Evolutionary conservation across 1,140 invertebrate genomes (phyloP), one percentile per base, ranked within the genome.

Genomic region (Antheraea mylitta): DNA sequence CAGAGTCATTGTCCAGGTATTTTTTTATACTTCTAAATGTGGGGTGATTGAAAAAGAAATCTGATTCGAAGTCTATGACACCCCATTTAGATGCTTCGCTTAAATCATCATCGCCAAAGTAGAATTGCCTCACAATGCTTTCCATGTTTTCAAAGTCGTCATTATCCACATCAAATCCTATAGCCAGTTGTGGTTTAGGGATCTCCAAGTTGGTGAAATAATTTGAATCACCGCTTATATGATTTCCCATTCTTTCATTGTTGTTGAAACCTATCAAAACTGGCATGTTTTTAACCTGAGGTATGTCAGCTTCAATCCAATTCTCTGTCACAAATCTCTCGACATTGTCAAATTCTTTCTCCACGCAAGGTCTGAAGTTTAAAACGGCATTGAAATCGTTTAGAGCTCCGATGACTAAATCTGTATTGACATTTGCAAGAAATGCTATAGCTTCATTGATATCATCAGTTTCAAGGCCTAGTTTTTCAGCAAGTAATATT

Each of bases 21-120:
- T 68, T 73, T 1, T 63, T 37, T 6, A 81, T 13, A 58, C 62
- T 73, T 65, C 68, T 73, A 22, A 75, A 66, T 7, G 72, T 61
- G 0, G 79, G 75, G 68, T 74, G 67, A 11, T 30, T 64, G 64
- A 73, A 80, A 7, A 18, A 53, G 9, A 74, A 68, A 59, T 80
- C 79, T 3, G 78, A 75, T 8, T 53, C 37, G 19, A 79, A 75
- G n/a, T 80, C 69, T 16, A 69, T 66, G 11, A 76, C 13, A 6
- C 70, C 16, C n/a, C 63, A 68, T 59, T 58, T 74, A 6, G 72
- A 61, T 22, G 8, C 60, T 10, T 13, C 30, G 0, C 10, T 61
- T 6, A 61, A 13, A 1, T 61, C 60, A n/a, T 30, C 60, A 3
- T 61, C 60, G 19, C 60, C 60, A 36, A 61, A 61, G 22, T 61